Conservation (phyloP, 1,140 invertebrate species). For the Alviniconcha marisindica region DNA sequence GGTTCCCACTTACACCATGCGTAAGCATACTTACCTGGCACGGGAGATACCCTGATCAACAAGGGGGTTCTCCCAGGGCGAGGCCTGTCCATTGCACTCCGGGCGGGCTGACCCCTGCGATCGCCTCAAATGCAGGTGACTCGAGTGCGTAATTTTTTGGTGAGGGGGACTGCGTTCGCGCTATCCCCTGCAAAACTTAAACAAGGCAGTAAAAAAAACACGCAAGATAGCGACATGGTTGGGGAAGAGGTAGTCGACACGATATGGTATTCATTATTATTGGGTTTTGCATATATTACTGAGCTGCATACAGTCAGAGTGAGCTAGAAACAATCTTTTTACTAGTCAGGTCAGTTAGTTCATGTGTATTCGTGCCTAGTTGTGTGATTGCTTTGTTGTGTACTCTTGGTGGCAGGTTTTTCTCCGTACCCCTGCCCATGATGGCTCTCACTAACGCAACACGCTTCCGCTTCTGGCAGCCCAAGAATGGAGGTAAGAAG, state of each 20-base stretch:
- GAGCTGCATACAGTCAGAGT: too few relatives aligned
- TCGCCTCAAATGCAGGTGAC: slow-evolving; percentile 76
- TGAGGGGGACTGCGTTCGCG: slow-evolving; percentile 35
- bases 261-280: too few relatives aligned
- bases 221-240: too few relatives aligned
- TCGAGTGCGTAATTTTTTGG: slow-evolving; percentile 40
- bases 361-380: too few relatives aligned
- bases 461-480: slow-evolving; percentile 77
- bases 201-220: too few relatives aligned
- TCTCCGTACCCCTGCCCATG: slow-evolving; percentile 61
- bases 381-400: neutral
- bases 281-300: too few relatives aligned
- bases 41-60: slow-evolving; percentile 81
- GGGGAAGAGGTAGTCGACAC: too few relatives aligned
- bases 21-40: slow-evolving; percentile 75
- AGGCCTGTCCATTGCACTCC: slow-evolving; percentile 84
- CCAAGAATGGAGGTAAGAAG: slow-evolving; percentile 70
- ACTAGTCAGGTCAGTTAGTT: too few relatives aligned
- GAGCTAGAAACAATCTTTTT: too few relatives aligned
- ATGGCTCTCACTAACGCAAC: slow-evolving; percentile 74
- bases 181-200: slow-evolving; percentile 26
- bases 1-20: too few relatives aligned
- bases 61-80: slow-evolving; percentile 82
- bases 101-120: slow-evolving; percentile 84
- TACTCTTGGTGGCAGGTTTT: slow-evolving; percentile 58